Evolutionary conservation across 2,797 vertebrate genomes (phyloP), one percentile per base, ranked within the genome.

Genomic region (Molossus alvarezi): DNA sequence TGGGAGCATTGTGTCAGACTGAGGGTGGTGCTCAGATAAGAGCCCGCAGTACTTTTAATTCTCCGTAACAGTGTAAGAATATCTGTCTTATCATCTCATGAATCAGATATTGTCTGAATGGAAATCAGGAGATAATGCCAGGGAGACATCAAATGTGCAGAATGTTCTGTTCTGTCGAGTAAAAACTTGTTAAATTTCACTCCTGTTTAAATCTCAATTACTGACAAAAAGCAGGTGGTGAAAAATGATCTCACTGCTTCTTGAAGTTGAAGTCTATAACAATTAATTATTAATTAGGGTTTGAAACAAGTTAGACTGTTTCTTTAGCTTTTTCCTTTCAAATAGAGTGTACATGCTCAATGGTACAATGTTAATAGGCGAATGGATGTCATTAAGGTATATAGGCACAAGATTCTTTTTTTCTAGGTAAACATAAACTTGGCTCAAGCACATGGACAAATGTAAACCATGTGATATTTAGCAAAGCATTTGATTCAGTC

Each of bases 111-210:
- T 95, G 53, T 95, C 96, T 86, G 57, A 57, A 73, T 94, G 77
- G 92, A 96, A 97, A 97, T 95, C 77, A 94, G 58, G 92, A 95
- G 69, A 76, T 53, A 92, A 79, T 90, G 80, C 93, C 95, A 96
- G 86, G 69, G 48, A 95, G 75, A 67, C 64, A 87, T 93, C 51
- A 92, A 48, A 83, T 76, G 41, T 92, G 79, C 88, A 76, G 53
- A 94, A 92, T 92, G 62, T 84, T 77, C 90, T 97, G 8, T 65
- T 90, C 53, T 85, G 1, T 12, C 13, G 71, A 83, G n/a, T 37
- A 25, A 37, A 37, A 92, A 51, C 57, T 93, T 93, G 81, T 86
- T 75, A 94, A 91, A 53, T 93, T 97, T 86, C 84, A 92, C 73
- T 93, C 65, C n/a, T 48, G 37, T 93, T 94, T 88, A 83, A 93